Base-by-base conservation (phyloP, 2,113 vertebrate species). In the Crotophaga sulcirostris region DNA sequence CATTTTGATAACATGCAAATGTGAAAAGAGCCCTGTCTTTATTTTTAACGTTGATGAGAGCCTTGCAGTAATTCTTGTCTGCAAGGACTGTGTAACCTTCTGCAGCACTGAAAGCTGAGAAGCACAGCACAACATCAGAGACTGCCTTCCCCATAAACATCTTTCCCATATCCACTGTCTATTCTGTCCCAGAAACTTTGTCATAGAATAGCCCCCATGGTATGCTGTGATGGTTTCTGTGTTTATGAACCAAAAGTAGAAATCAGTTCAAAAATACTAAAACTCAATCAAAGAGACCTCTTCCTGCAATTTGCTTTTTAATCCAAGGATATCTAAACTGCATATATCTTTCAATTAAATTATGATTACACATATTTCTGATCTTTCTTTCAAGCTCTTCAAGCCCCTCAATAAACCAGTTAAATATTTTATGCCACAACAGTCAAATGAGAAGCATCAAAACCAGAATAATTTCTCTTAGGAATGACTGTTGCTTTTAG, bases 361-460 rank as follows among this genome's bases (percentile, higher is more conserved):
- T 93, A 72, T 52, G 88, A 34, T 90, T 42, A 73, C 64, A 10
- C 4, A 1, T 63, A 3, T 82, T 88, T 60, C 91, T 80, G 75
- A 68, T 64, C 79, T 72, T 42, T 51, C 54, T 75, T 31, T 21
- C 34, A 7, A 31, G 42, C 70, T 84, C 9, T 3, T 60, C 14
- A 13, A 87, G 52, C 67, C 88, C 88, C 75, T 96, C 63, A 16
- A 1, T 67, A 38, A 93, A 86, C 26, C 60, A 8, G 62, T 63
- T 93, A 44, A 94, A 93, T 94, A 81, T 93, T 96, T 90, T 31
- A 84, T 64, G 12, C 33, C 56, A 42, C 51, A 87, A 40, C 67
- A 73, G 86, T 77, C n/a, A 5, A 29, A 34, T 25, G 66, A 60
- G 62, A 70, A 66, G 81, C 69, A 42, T 47, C 45, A 42, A 42